A percentile compares a stretch with the other conserved stretches of the same genome.
phyloP scores from a whole-genome alignment of 1,140 invertebrate species.

The Megalonaias nervosa region DNA sequence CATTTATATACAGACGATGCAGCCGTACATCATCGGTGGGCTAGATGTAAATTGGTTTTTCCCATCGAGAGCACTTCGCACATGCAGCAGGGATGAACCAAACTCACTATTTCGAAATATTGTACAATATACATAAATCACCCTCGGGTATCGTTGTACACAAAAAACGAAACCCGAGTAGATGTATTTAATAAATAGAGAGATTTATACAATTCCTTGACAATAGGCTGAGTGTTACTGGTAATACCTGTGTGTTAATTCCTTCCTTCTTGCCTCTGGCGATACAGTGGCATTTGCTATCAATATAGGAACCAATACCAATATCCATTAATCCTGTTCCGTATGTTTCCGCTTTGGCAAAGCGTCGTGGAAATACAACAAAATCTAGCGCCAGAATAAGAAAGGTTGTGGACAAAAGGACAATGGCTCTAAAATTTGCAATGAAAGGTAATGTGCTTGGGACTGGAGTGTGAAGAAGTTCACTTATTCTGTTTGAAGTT shows the following conservation, averaged over 20 bases:
- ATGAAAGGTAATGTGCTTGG: conserved; percentile 50
- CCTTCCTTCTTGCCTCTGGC: conserved; percentile 72
- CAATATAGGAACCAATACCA: conserved; percentile 92
- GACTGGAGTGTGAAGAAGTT: conserved; percentile 30
- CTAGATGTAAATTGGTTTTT: too few species aligned
- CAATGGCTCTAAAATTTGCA: conserved; percentile 73
- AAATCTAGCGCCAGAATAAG: conserved; percentile 97
- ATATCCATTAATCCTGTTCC: conserved; percentile 96
- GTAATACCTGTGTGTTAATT: conserved; percentile 36
- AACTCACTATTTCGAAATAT: too few species aligned
- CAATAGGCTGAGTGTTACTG: background rate
- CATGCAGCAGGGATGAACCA: too few species aligned
- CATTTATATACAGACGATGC: too few species aligned
- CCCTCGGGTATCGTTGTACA: too few species aligned
- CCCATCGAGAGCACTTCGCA: too few species aligned
- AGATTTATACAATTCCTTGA: too few species aligned
- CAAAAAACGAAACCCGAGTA: too few species aligned
- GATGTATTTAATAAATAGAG: too few species aligned
- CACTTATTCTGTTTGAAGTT: conserved; percentile 1
- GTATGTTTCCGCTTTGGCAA: conserved; percentile 89
- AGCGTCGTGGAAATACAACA: conserved; percentile 82
- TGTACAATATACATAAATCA: too few species aligned
- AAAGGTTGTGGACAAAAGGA: conserved; percentile 83
- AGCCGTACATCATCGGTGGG: too few species aligned
- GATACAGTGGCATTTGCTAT: conserved; percentile 88